Evolutionary conservation across 2,797 vertebrate species (phyloP).

Genomic region (Epinephelus awoara): DNA sequence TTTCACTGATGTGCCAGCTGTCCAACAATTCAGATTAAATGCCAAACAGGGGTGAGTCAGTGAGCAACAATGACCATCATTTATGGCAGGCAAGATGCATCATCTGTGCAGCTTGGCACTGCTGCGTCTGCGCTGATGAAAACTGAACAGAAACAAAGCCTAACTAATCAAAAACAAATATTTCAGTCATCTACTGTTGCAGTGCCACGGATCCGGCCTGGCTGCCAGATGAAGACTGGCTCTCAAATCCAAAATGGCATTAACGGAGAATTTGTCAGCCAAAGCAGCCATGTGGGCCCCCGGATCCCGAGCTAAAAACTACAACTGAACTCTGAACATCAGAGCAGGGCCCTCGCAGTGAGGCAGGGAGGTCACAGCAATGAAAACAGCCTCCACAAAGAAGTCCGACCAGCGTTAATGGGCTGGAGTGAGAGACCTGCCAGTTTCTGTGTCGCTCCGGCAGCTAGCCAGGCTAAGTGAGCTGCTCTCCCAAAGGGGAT

Average conservation of each 20-base stretch:
- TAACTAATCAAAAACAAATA: conserved; percentile 43
- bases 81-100: conserved; percentile 19
- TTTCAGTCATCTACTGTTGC: conserved; percentile 44
- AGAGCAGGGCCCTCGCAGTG: background rate
- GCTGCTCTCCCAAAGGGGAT: conserved; percentile 9
- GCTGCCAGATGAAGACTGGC: conserved; percentile 51
- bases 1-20: conserved; percentile 19
- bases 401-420: conserved; percentile 9
- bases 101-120: conserved; percentile 47
- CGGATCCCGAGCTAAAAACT: conserved; percentile 18
- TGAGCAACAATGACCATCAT: conserved; percentile 22
- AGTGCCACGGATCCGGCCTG: background rate
- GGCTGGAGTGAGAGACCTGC: conserved; percentile 7
- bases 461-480: background rate
- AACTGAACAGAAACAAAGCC: conserved; percentile 37
- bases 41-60: conserved; percentile 29
- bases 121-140: conserved; percentile 3
- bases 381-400: conserved; percentile 7
- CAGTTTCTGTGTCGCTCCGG: background rate
- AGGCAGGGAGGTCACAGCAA: conserved; percentile 25
- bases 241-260: conserved; percentile 47
- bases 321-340: conserved; percentile 13
- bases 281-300: conserved; percentile 18
- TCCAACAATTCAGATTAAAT: conserved; percentile 26
- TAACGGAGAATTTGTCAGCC: conserved; percentile 43